Conservation (phyloP, 1,140 invertebrate genomes). For the Globodera ellingtonae region DNA sequence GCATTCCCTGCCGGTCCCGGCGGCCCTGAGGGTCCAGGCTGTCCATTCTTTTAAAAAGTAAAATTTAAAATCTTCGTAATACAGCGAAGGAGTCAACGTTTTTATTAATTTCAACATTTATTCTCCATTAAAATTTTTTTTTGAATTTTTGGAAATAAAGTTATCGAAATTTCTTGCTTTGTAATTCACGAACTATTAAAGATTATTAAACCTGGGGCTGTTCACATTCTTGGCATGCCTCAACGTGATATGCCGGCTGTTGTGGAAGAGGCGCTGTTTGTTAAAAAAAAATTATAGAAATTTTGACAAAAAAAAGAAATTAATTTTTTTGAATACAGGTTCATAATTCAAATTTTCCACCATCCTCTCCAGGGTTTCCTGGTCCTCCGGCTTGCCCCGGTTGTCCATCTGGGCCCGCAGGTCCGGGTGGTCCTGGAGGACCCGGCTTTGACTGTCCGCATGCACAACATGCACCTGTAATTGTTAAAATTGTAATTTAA, state of each 20-base stretch:
- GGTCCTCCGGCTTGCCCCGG: slow-evolving; percentile 3
- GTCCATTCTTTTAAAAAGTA: neutral
- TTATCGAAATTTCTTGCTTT: too few relatives aligned
- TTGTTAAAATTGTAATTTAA: too few relatives aligned
- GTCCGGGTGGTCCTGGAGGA: slow-evolving; percentile 14
- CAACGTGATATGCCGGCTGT: slow-evolving; percentile 7
- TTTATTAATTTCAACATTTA: too few relatives aligned
- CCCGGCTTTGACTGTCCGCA: slow-evolving; percentile 11
- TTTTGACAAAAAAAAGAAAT: neutral
- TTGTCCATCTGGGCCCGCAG: slow-evolving; percentile 9
- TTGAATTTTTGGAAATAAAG: too few relatives aligned
- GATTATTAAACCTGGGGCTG: neutral
- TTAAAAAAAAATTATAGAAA: neutral
- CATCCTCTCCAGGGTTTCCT: slow-evolving; percentile 20
- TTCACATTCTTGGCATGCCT: slow-evolving; percentile 17
- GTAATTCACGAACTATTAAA: too few relatives aligned
- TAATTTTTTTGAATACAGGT: too few relatives aligned
- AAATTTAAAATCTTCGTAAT: too few relatives aligned
- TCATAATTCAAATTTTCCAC: neutral
- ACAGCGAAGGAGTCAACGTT: too few relatives aligned
- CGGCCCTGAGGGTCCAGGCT: neutral
- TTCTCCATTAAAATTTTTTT: too few relatives aligned
- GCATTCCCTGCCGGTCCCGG: neutral
- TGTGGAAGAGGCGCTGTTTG: neutral
- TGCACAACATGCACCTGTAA: slow-evolving; percentile 11